phyloP scores from a whole-genome alignment of 2,797 vertebrate genomes.

The Melanotaenia nigrans region DNA sequence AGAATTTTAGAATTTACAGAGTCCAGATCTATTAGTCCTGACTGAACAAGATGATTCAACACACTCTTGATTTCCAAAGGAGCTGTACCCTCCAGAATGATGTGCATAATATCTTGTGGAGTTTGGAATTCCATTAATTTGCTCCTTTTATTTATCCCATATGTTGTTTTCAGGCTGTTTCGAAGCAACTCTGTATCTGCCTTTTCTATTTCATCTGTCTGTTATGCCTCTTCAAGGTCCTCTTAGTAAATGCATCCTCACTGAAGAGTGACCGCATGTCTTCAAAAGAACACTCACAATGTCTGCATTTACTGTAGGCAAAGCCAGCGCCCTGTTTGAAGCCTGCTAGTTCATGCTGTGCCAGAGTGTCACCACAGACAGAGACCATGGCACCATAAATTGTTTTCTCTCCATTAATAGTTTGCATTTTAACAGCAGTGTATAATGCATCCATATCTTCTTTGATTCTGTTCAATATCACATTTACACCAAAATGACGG shows the following conservation, averaged over 20 bases:
- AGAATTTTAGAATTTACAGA: slow-evolving; percentile 19
- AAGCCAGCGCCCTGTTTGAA: slow-evolving; percentile 30
- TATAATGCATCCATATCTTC: slow-evolving; percentile 22
- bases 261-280: not conserved
- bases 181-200: slow-evolving; percentile 23
- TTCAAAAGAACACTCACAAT: slow-evolving; percentile 16
- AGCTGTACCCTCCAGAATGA: slow-evolving; percentile 18
- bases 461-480: slow-evolving; percentile 21
- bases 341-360: slow-evolving; percentile 32
- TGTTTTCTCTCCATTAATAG: slow-evolving; percentile 15
- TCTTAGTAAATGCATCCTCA: slow-evolving; percentile 2
- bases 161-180: slow-evolving; percentile 39
- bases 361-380: slow-evolving; percentile 29
- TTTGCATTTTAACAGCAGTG: slow-evolving; percentile 32
- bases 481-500: slow-evolving; percentile 23
- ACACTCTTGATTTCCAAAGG: slow-evolving; percentile 22
- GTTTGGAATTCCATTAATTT: slow-evolving; percentile 36
- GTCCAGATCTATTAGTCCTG: slow-evolving; percentile 27
- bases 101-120: slow-evolving; percentile 3
- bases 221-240: slow-evolving; percentile 12
- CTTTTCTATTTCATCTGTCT: slow-evolving; percentile 32
- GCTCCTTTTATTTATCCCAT: slow-evolving; percentile 35
- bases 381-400: slow-evolving; percentile 41
- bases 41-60: slow-evolving; percentile 23
- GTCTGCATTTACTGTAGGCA: slow-evolving; percentile 20